Evolutionary conservation across 1,140 invertebrate species (phyloP).

Genomic region (Monochamus saltuarius): DNA sequence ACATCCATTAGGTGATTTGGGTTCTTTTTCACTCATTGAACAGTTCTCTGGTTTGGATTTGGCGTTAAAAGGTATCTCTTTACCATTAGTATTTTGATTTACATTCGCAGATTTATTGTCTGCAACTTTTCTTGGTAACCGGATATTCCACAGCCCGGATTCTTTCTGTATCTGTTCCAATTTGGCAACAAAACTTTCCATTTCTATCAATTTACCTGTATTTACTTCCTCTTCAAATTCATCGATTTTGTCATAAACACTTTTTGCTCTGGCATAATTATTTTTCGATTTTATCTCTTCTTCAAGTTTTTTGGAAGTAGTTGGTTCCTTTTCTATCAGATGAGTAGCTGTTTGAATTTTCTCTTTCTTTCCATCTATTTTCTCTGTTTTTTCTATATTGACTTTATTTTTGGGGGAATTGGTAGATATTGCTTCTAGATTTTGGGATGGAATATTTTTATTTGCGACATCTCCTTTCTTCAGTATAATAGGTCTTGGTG

Average conservation of each 20-base stretch:
- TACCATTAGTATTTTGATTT: too few species aligned
- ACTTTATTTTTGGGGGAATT: too few species aligned
- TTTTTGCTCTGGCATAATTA: conserved; percentile 17
- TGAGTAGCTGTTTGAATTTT: background rate
- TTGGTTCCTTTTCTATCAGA: too few species aligned
- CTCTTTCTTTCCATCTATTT: too few species aligned
- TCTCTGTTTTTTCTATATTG: too few species aligned
- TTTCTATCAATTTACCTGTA: conserved; percentile 26
- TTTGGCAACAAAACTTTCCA: conserved; percentile 29
- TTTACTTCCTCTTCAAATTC: conserved; percentile 13
- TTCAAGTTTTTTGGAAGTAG: too few species aligned
- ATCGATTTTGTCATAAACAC: conserved; percentile 29
- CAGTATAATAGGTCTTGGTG: background rate
- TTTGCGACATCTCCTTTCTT: conserved; percentile 1
- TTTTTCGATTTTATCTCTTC: background rate
- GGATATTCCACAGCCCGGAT: conserved; percentile 25
- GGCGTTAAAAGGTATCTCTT: too few species aligned
- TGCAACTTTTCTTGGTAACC: background rate
- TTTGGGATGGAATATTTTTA: background rate
- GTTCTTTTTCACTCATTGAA: background rate
- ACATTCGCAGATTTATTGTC: background rate
- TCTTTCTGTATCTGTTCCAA: conserved; percentile 28
- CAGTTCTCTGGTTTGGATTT: too few species aligned
- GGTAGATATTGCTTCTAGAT: too few species aligned
- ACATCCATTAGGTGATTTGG: background rate